Evolutionary conservation across 2,797 vertebrate species (phyloP), one percentile per base, ranked within the genome.

Genomic region (Anolis apletophallus): DNA sequence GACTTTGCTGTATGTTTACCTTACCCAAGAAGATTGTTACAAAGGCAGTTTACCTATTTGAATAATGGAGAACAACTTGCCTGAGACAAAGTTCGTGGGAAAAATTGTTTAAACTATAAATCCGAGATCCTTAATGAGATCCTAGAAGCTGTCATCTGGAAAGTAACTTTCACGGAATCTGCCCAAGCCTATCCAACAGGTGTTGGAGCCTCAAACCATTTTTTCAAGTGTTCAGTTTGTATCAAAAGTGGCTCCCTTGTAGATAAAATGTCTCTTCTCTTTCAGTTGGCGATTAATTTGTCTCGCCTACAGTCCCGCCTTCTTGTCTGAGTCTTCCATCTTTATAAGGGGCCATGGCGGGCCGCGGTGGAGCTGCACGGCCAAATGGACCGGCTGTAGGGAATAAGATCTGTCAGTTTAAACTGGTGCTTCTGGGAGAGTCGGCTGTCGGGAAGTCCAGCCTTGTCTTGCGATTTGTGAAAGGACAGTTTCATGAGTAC

Each of bases 331-430:
- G 81, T 90, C 83, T 77, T 72, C 69, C 16, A 5, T 80, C 90
- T 88, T 92, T 81, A 7, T 61, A 69, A 84, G 86, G 17, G 94
- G 88, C 94, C 6, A 99, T 99, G 99, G 98, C 98, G 94, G 97
- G 98, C 97, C 98, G 99, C 97, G 98, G 98, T 93, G 98, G 97
- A 95, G 95, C 97, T 50, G 97, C 97, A 61, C 97, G 98, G 95
- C 98, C 98, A 96, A 99, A 99, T 3, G 98, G 98, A 92, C 97
- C 98, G 1, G 97, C 98, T 0, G 96, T 97, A 7, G 97, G 98
- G 90, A 99, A 97, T 97, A 99, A 99, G 97, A 99, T 99, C 95
- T 99, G 98, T 96, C 99, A 99, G 93, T 99, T 99, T 73, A 99
- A 99, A 90, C 97, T 99, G n/a, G 99, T 99, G 74, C 97, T 99